These are phyloP conservation scores for Anthoscopus minutus DNA, from an alignment of 2,113 vertebrate species.

Conservation along the genomic window DNA sequence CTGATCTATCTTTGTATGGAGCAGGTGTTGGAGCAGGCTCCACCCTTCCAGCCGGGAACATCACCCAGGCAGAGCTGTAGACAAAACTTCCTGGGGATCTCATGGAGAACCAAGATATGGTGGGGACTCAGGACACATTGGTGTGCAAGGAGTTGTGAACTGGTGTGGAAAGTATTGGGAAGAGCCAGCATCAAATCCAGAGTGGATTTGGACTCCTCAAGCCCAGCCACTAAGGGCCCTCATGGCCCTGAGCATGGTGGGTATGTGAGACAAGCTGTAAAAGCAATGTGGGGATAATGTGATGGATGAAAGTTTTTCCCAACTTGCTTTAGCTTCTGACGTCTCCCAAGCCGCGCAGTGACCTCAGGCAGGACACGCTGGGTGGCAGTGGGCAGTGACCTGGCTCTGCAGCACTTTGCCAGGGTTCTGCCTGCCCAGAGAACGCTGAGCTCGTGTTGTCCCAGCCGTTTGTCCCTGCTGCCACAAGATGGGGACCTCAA, in stretches of 20 bases:
- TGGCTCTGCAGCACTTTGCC: not conserved
- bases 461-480: not conserved
- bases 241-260: rapidly evolving
- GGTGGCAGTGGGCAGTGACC: not conserved
- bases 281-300: rapidly evolving
- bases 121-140: not conserved
- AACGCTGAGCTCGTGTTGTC: not conserved
- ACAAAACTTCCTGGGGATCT: not conserved
- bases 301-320: not conserved
- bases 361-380: rapidly evolving
- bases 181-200: not conserved
- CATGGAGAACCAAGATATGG: rapidly evolving
- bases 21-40: not conserved
- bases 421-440: not conserved
- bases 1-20: not conserved
- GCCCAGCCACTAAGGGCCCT: not conserved
- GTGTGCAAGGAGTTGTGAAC: not conserved
- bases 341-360: rapidly evolving
- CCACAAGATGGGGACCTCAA: constrained; percentile 51
- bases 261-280: not conserved
- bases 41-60: not conserved
- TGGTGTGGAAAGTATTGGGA: not conserved
- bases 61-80: not conserved
- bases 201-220: not conserved
- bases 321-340: not conserved